Conservation (phyloP, 2,113 vertebrate species). For the Caretta caretta region DNA sequence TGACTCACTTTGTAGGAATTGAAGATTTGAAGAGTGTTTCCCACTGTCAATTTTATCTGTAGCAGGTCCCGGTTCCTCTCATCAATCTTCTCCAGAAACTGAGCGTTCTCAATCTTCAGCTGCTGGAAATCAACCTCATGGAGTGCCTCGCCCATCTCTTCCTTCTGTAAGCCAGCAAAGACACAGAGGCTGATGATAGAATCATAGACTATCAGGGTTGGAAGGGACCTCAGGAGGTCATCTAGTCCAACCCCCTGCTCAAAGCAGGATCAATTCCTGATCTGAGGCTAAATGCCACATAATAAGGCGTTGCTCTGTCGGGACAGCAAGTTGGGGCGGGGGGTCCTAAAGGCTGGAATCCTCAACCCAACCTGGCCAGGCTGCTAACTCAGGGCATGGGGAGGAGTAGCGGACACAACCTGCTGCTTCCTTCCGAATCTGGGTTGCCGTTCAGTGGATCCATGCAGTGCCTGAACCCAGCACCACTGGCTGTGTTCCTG, state of each 20-base stretch:
- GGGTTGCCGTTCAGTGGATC: neutral
- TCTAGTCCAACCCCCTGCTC: no score
- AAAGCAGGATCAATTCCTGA: neutral
- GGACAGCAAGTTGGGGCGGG: neutral
- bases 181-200: neutral
- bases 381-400: neutral
- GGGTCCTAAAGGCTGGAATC: neutral
- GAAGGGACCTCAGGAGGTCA: no score
- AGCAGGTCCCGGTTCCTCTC: slow-evolving; percentile 77
- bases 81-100: slow-evolving; percentile 75
- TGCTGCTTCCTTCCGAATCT: neutral
- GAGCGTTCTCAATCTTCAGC: slow-evolving; percentile 81
- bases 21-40: slow-evolving; percentile 73
- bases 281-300: neutral
- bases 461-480: neutral
- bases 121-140: slow-evolving; percentile 78
- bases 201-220: no score
- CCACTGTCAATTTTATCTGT: slow-evolving; percentile 76
- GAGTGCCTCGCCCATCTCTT: slow-evolving; percentile 76
- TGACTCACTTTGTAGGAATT: slow-evolving; percentile 77
- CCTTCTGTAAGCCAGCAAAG: slow-evolving; percentile 72
- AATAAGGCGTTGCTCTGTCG: neutral
- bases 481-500: neutral
- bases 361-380: neutral
- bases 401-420: rapidly evolving